A percentile compares a stretch with the other conserved stretches of the same genome.
Conservation (phyloP, 92 coral and sea anemone genomes). For the Actinernus sp. region DNA sequence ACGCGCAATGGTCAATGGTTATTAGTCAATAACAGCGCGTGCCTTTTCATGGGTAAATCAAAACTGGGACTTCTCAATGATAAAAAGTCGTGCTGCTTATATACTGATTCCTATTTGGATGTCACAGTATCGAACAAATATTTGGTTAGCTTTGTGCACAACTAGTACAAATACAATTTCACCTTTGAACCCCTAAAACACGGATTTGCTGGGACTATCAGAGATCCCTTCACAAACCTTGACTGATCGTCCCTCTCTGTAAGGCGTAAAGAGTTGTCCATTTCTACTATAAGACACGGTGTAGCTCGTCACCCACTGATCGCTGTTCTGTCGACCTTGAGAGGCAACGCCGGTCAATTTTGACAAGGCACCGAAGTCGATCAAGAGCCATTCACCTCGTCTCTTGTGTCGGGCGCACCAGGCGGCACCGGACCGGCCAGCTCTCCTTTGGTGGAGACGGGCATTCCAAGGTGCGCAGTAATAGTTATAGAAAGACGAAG, state of each 20-base stretch:
- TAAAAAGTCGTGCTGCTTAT: no score
- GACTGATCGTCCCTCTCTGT: slow-evolving; percentile 63
- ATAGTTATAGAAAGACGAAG: slow-evolving; percentile 69
- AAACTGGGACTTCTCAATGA: no score
- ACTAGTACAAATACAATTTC: no score
- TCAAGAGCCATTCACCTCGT: slow-evolving; percentile 66
- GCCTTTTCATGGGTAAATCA: no score
- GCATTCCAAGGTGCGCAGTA: slow-evolving; percentile 77
- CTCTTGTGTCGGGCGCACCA: slow-evolving; percentile 76
- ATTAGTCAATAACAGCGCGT: no score
- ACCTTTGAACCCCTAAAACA: no score
- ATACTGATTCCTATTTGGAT: no score
- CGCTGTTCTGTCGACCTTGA: slow-evolving; percentile 80
- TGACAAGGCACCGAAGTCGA: slow-evolving; percentile 82
- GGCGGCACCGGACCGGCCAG: slow-evolving; percentile 68
- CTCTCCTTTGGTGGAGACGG: slow-evolving; percentile 64
- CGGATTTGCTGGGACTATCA: no score
- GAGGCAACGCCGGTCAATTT: slow-evolving; percentile 70
- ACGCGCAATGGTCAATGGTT: no score
- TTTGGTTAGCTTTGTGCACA: no score
- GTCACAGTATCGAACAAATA: no score
- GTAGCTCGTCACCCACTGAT: slow-evolving; percentile 84
- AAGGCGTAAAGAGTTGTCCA: slow-evolving; percentile 57
- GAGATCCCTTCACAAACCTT: slow-evolving; percentile 71
- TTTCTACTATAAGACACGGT: slow-evolving; percentile 63